phyloP scores from a whole-genome alignment of 2,888 invertebrate genomes.

The Halictus quadricinctus region DNA sequence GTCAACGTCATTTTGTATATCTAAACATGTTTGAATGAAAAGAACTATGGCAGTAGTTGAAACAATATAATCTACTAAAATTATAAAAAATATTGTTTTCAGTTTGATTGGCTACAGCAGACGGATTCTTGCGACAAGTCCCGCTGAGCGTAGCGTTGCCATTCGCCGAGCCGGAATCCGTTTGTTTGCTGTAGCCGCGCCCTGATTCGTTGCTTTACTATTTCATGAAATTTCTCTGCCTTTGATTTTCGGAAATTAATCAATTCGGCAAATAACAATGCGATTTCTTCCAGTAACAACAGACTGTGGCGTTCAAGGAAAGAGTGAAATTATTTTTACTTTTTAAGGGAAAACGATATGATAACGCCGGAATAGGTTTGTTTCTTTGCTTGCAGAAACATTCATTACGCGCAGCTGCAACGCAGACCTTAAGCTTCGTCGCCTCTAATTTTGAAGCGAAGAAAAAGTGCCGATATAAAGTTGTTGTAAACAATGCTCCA shows the following conservation, averaged over 20 bases:
- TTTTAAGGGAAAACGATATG: not conserved
- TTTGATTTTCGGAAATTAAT: too few species aligned
- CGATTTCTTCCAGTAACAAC: not conserved
- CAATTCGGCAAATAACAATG: not conserved
- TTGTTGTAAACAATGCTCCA: conserved; percentile 37
- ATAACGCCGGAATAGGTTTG: not conserved
- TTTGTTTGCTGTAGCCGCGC: too few species aligned
- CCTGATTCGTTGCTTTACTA: too few species aligned
- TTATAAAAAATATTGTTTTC: too few species aligned
- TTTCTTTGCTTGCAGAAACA: not conserved
- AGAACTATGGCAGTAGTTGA: too few species aligned
- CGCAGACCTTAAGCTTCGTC: conserved; percentile 33
- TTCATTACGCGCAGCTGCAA: conserved; percentile 51
- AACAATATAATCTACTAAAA: too few species aligned
- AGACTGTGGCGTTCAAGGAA: not conserved
- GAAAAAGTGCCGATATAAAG: conserved; percentile 31
- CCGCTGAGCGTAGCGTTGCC: too few species aligned
- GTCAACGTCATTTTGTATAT: not conserved
- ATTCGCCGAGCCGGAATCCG: too few species aligned
- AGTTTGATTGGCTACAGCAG: too few species aligned
- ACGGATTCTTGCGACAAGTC: too few species aligned
- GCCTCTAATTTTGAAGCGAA: conserved; percentile 35
- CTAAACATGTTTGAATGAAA: too few species aligned
- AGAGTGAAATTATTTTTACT: not conserved
- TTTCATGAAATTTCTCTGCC: too few species aligned